Base-by-base conservation (phyloP, 2,888 invertebrate species). In the Chrysolina americana region DNA sequence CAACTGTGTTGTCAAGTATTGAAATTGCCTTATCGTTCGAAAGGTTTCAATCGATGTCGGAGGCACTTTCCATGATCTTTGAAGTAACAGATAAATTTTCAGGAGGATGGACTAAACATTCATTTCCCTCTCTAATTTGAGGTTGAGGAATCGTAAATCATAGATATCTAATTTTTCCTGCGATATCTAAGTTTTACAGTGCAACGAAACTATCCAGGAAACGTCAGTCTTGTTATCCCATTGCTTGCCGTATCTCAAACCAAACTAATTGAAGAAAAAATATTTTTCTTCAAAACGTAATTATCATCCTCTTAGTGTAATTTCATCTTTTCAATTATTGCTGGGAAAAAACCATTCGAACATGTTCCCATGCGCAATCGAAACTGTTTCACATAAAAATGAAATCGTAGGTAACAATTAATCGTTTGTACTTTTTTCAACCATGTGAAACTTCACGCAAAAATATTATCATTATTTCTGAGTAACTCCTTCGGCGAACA, bases 331-430 rank as follows among this genome's bases (percentile, higher is more conserved):
- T 28, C 59, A 28, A 36, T 36, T 28, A 59, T 13, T 50, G 50
- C 11, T 28, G 66, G 48, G 50, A 66, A 66, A 28, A 66, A 17
- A 36, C 4, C 17, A 50, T 50, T 36, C 48, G 50, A 36, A 17
- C 13, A 19, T 47, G 21, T 68, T 68, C 68, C 53, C 68, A 68
- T 53, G 53, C 44, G 41, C 59, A 59, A 36, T 68, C 53, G 68
- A 68, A 53, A 50, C 41, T 65, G 47, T 65, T 65, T 75, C 74
- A 65, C 74, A 74, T 74, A 71, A 74, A 75, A 68, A 71, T 13
- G 44, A 65, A 71, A 65, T 69, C 56, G 13, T 65, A 69, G 68
- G 65, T 62, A 69, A 72, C 75, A 75, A 77, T 77, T 71, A 75
- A 68, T 77, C 63, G 50, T 70, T 71, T 21, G 71, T 63, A 65